Base-by-base conservation (phyloP, 2,797 vertebrate genomes). In the Propithecus perrieri region DNA sequence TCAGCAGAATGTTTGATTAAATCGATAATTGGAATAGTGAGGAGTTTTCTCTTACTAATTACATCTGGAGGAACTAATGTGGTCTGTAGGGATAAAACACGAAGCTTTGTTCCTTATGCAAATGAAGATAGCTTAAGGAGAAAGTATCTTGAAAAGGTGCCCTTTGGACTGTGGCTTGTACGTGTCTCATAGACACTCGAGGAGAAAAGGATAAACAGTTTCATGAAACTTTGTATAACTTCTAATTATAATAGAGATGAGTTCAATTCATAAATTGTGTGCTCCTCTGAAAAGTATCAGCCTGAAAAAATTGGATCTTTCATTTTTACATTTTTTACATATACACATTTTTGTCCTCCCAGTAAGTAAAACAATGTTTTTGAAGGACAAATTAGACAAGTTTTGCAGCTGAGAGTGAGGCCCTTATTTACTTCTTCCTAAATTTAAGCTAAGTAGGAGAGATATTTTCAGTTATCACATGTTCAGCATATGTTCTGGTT, bases 291-390 rank as follows among this genome's bases (percentile, higher is more conserved):
- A 94, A 97, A 96, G 95, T 94, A 57, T 46, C 78, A 95, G 61
- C 85, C 93, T 94, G 85, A 74, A 98, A 98, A 89, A 97, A 97
- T 97, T 59, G 65, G 59, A 6, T 46, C 75, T 97, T 98, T 91
- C 33, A 65, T 79, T 92, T 92, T 71, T 53, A 85, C 30, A 61
- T 74, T 93, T 91, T 96, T 83, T 6, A 59, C 1, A 1, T 28
- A 48, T 9, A 79, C 6, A 9, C 15, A 43, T 41, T 26, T 57
- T 48, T 79, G 85, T 71, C 4, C 30, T 85, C 9, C 94, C 55
- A 85, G 91, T 96, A 97, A 97, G 97, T 96, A 96, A 97, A 97
- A 86, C 74, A 95, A 91, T 76, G 41, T 79, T 93, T 93, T 96
- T 97, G 95, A 98, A 98, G 93, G 92, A 97, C 83, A 94, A 89